Conservation (phyloP, 2,113 vertebrate species). For the Albula glossodonta region DNA sequence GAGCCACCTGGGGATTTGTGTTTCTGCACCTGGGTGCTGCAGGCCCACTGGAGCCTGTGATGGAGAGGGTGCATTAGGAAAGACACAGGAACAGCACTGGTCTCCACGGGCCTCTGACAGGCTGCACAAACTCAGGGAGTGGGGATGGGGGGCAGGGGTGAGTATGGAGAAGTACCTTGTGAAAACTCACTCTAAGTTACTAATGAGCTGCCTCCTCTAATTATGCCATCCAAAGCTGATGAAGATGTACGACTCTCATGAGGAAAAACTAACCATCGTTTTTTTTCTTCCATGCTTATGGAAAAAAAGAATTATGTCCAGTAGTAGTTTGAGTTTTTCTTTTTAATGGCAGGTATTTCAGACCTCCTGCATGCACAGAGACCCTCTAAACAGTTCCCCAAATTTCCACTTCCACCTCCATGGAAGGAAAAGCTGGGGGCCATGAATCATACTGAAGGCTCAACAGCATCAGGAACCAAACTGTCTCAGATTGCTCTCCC, state of each 20-base stretch:
- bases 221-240: background rate
- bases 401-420: conserved; percentile 4
- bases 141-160: background rate
- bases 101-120: too few relatives aligned
- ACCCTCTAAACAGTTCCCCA: conserved; percentile 6
- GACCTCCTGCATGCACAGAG: background rate
- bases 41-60: too few relatives aligned
- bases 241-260: background rate
- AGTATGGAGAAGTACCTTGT: background rate
- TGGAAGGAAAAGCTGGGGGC: background rate
- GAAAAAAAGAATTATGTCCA: background rate
- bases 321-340: background rate
- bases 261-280: background rate
- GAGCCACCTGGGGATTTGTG: too few relatives aligned
- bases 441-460: background rate
- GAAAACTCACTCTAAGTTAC: background rate
- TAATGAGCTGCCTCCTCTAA: conserved; percentile 14
- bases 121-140: background rate
- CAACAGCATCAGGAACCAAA: background rate
- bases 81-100: too few relatives aligned
- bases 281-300: background rate
- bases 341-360: background rate
- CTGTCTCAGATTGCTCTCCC: background rate
- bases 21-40: too few relatives aligned
- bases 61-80: too few relatives aligned